Conservation (phyloP, 2,797 vertebrate genomes). For the Lagothrix lagotricha region DNA sequence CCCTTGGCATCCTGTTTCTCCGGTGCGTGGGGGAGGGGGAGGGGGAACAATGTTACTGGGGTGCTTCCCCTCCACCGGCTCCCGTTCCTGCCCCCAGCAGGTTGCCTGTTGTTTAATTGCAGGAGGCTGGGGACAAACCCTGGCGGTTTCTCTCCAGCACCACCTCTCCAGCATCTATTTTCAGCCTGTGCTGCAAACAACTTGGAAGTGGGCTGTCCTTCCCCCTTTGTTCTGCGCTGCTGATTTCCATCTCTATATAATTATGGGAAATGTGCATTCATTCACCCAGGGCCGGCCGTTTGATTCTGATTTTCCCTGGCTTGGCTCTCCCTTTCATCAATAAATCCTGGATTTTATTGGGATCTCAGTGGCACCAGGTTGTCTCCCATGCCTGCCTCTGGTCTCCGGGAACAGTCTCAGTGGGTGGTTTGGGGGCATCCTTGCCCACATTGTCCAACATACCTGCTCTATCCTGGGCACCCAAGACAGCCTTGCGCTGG, state of each 20-base stretch:
- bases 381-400: fast-evolving
- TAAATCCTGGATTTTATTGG: fast-evolving
- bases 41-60: not conserved
- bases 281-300: not conserved
- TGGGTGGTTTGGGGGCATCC: fast-evolving
- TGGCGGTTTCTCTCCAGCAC: not conserved
- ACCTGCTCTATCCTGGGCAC: fast-evolving
- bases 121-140: not conserved
- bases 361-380: not conserved
- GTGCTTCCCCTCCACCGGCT: not conserved
- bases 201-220: not conserved
- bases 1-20: not conserved
- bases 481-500: fast-evolving
- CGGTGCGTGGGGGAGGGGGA: fast-evolving
- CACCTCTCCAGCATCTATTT: not conserved
- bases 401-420: fast-evolving
- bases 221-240: not conserved
- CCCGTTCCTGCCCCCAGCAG: fast-evolving
- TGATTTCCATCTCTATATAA: not conserved
- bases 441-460: fast-evolving
- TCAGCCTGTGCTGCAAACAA: not conserved
- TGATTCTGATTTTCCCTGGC: not conserved
- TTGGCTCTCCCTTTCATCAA: not conserved
- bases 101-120: fast-evolving
- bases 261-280: not conserved